These are phyloP conservation scores for human DNA, from an alignment of 2,113 vertebrate genomes.

Conservation along the genomic window GRCh38 chr11:8196001-8196500, in stretches of 20 bases:
- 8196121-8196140: not conserved
- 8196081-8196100: not conserved
- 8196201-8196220: not conserved
- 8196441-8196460: not conserved
- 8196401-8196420: not conserved
- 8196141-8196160: conserved; percentile 17
- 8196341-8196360: not conserved
- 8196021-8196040: not conserved
- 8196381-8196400: not conserved
- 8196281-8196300: not conserved
- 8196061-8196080: not conserved
- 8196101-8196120: not conserved
- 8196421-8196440: not conserved
- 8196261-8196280: not conserved
- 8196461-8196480: not conserved
- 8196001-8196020: not conserved
- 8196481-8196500: not conserved
- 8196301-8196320: not conserved
- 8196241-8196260: not conserved
- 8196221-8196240: not conserved
- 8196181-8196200: not conserved
- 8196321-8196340: not conserved
- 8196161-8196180: not conserved
- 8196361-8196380: not conserved
- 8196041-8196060: not conserved